Conservation (phyloP, 2,113 vertebrate genomes). For the Bothrops jararaca region DNA sequence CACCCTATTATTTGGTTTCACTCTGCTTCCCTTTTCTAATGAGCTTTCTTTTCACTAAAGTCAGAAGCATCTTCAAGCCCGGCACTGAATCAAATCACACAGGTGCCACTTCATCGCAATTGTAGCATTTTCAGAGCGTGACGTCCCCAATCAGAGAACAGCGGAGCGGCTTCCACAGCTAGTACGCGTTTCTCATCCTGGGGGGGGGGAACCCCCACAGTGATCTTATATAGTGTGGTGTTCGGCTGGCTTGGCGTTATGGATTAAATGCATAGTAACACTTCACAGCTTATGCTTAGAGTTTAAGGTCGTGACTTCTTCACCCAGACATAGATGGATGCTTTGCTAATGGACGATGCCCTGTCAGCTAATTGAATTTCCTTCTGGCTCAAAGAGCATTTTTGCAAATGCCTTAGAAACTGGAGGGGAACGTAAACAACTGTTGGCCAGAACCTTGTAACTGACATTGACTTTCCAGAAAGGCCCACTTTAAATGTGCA, state of each 20-base stretch:
- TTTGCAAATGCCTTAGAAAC: slow-evolving; percentile 22
- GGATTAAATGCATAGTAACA: slow-evolving; percentile 22
- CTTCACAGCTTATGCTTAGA: slow-evolving; percentile 43
- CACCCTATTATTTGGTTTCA: background rate
- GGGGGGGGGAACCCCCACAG: background rate
- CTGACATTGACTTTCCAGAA: background rate
- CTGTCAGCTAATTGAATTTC: slow-evolving; percentile 34
- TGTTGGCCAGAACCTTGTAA: background rate
- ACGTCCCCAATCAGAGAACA: background rate
- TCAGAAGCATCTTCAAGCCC: background rate
- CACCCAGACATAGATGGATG: slow-evolving; percentile 19
- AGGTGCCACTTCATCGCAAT: background rate
- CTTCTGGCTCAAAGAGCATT: slow-evolving; percentile 3
- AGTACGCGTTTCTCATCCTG: background rate
- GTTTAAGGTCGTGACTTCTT: slow-evolving; percentile 28
- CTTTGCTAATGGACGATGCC: slow-evolving; percentile 32
- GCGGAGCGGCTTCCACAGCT: background rate
- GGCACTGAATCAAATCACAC: background rate
- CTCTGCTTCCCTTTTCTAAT: background rate
- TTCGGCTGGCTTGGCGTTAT: background rate
- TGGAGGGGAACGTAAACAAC: background rate
- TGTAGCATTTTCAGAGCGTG: background rate
- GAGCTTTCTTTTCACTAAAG: background rate
- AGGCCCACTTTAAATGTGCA: background rate
- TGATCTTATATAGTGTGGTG: background rate